phyloP scores from a whole-genome alignment of 2,113 vertebrate genomes.

The Centropus bengalensis region DNA sequence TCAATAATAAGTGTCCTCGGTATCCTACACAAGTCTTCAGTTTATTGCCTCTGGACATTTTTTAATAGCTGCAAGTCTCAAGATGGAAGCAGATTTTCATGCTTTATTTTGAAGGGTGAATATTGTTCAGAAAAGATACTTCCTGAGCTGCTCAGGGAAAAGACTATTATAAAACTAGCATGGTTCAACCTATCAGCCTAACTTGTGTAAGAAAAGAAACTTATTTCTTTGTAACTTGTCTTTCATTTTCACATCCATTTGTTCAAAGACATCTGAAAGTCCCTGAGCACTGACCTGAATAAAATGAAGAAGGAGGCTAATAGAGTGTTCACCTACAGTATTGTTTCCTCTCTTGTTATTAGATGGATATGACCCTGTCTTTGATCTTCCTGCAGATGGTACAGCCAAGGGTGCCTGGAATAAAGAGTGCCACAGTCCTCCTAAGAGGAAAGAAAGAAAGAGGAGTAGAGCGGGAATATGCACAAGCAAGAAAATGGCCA shows the following conservation, averaged over 20 bases:
- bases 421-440: slow-evolving; percentile 36
- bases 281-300: slow-evolving; percentile 43
- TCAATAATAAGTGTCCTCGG: slow-evolving; percentile 62
- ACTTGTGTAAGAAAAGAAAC: slow-evolving; percentile 61
- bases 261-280: slow-evolving; percentile 59
- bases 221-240: slow-evolving; percentile 66
- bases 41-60: slow-evolving; percentile 62
- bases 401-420: slow-evolving; percentile 49
- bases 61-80: slow-evolving; percentile 61
- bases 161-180: slow-evolving; percentile 34
- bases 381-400: slow-evolving; percentile 65
- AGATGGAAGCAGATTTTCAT: slow-evolving; percentile 52
- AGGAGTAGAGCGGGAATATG: slow-evolving; percentile 3
- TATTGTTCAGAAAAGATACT: slow-evolving; percentile 45
- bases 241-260: slow-evolving; percentile 72
- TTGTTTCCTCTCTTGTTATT: slow-evolving; percentile 64
- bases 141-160: slow-evolving; percentile 40
- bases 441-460: slow-evolving; percentile 55
- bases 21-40: slow-evolving; percentile 53
- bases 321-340: slow-evolving; percentile 61
- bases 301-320: slow-evolving; percentile 46
- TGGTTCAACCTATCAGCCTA: slow-evolving; percentile 53
- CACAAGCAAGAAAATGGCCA: slow-evolving; percentile 30
- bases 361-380: slow-evolving; percentile 65
- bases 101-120: slow-evolving; percentile 65